A percentile compares a stretch with the other conserved stretches of the same genome.
Evolutionary conservation across 1,140 invertebrate species (phyloP).

Genomic region (Matsumurasca onukii): DNA sequence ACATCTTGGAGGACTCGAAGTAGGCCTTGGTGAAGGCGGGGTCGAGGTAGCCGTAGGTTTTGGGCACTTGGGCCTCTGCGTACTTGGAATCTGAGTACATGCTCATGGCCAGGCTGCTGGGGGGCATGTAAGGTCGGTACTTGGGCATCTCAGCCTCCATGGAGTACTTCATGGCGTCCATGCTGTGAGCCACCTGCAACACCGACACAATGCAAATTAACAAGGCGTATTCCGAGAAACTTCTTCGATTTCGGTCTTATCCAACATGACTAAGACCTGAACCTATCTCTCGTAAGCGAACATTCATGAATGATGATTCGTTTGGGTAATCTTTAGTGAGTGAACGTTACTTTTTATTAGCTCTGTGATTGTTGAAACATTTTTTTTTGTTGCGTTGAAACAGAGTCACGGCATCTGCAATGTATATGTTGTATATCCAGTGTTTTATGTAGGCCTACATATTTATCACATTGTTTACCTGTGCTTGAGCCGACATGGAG

Average conservation of each 20-base stretch:
- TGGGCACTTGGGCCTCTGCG: conserved; percentile 30
- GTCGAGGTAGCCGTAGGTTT: conserved; percentile 57
- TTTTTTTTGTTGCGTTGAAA: too few species aligned
- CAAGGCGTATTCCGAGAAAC: not conserved
- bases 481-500: conserved; percentile 28
- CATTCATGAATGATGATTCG: too few species aligned
- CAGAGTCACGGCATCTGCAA: too few species aligned
- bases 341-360: too few species aligned
- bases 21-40: conserved; percentile 74
- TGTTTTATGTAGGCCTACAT: too few species aligned
- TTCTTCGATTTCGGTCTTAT: not conserved
- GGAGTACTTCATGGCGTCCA: conserved; percentile 77
- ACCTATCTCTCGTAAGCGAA: too few species aligned
- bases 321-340: too few species aligned
- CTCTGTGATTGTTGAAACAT: too few species aligned
- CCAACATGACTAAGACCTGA: too few species aligned
- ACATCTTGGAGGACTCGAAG: conserved; percentile 72
- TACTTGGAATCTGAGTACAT: conserved; percentile 61
- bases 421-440: too few species aligned
- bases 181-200: conserved; percentile 66
- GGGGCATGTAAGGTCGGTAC: conserved; percentile 67
- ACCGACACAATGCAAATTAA: too few species aligned
- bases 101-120: conserved; percentile 59
- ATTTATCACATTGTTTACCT: too few species aligned
- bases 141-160: conserved; percentile 69